Percentiles rank a stretch among this genome's conserved stretches.
phyloP scores from a whole-genome alignment of 64 coral and sea anemone genomes.

The Montipora sp. region DNA sequence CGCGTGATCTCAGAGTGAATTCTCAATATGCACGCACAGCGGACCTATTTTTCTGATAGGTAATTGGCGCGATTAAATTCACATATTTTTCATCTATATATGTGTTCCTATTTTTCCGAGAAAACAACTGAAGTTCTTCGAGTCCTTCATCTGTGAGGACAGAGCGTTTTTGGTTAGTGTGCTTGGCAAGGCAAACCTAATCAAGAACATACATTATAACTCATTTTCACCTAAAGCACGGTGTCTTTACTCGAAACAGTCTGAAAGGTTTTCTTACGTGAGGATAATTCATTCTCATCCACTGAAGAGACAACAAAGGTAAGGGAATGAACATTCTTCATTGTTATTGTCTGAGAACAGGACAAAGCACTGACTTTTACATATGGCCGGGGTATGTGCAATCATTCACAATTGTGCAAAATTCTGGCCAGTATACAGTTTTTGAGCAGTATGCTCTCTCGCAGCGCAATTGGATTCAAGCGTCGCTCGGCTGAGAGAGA shows the following conservation, averaged over 20 bases:
- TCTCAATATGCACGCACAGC: not conserved
- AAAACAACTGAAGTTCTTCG: not conserved
- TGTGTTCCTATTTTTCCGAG: not conserved
- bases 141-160: not conserved
- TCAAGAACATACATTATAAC: not conserved
- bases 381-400: no score
- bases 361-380: not conserved
- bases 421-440: no score
- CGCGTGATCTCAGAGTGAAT: no score
- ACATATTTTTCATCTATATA: not conserved
- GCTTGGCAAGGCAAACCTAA: slow-evolving; percentile 9
- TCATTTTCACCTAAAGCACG: no score
- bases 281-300: not conserved
- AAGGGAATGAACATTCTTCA: not conserved
- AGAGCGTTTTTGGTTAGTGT: not conserved
- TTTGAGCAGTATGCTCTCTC: no score
- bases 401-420: no score
- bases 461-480: no score
- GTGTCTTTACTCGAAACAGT: no score
- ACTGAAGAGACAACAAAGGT: not conserved
- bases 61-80: not conserved
- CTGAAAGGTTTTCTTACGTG: not conserved
- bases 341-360: not conserved
- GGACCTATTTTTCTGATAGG: not conserved
- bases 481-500: no score